Base-by-base conservation (phyloP, 1,140 invertebrate species). In the Aethina tumida region DNA sequence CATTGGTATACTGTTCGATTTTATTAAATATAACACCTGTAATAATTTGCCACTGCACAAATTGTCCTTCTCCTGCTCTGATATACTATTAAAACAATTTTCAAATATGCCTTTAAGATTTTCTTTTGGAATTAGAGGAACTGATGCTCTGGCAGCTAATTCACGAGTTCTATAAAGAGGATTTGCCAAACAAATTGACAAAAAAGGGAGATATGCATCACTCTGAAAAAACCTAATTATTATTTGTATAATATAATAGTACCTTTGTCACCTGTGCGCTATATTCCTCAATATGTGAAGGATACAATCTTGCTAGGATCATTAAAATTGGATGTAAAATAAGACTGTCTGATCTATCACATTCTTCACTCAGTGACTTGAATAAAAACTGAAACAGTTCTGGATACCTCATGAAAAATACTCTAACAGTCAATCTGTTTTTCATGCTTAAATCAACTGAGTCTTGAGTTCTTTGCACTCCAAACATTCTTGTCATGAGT, bases 401-500 rank as follows among this genome's bases (percentile, higher is more conserved):
- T 6, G 90, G 86, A 69, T 85, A 92, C 17, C 77, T 74, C 43
- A 82, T 69, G 60, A 94, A 94, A 64, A 97, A 97, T 5, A 84
- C 74, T 35, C 75, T 67, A 2, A 74, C 75, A 0, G 80, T 78
- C 73, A 84, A 78, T 48, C 74, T 75, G 63, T 94, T 93, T 43
- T 85, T 77, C 10, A 75, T 69, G 28, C 73, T 74, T 15, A 81
- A 60, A 41, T 80, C 69, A n/a, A 86, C 74, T n/a, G 70, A 64
- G 59, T 84, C 76, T 39, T 78, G 74, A 0, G 73, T 74, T 37
- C 84, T 68, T 49, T 82, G 81, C 0, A 94, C 91, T 9, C 92
- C 92, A 71, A 97, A 95, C 39, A 92, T 80, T 49, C 91, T 68
- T 13, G 77, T 82, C 41, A 94, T 76, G n/a, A 97, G 63, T 2